phyloP scores from a whole-genome alignment of 2,888 invertebrate species.

The Spodoptera picta region DNA sequence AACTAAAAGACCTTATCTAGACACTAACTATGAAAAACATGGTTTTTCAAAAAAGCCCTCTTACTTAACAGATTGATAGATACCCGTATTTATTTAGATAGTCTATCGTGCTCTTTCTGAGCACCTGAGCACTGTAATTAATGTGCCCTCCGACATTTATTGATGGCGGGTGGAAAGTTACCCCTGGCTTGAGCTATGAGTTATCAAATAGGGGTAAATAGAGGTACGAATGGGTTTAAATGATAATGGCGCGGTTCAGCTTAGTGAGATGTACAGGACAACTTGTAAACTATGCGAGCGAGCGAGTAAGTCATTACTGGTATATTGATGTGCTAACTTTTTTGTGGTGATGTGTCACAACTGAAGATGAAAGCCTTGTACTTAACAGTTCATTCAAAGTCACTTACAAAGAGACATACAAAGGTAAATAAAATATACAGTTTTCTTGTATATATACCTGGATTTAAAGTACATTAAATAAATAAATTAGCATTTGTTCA shows the following conservation, averaged over 20 bases:
- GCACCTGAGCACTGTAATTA: slow-evolving; percentile 69
- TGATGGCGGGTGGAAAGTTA: slow-evolving; percentile 58
- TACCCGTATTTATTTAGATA: slow-evolving; percentile 54
- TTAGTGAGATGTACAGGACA: slow-evolving; percentile 26
- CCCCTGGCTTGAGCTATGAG: slow-evolving; percentile 45
- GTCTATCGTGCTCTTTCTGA: slow-evolving; percentile 46
- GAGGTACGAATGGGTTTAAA: slow-evolving; percentile 47
- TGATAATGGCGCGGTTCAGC: slow-evolving; percentile 43
- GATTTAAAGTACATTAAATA: no score
- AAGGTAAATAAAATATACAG: no score
- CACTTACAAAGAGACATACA: no score
- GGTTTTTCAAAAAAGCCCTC: slow-evolving; percentile 2
- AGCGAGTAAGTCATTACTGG: slow-evolving; percentile 13
- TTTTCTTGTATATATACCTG: no score
- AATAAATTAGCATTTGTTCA: no score
- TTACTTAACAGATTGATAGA: slow-evolving; percentile 40
- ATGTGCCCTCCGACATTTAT: slow-evolving; percentile 65
- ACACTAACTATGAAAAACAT: no score
- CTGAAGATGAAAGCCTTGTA: no score
- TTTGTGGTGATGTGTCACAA: no score
- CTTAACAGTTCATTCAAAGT: no score
- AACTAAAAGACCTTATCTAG: no score
- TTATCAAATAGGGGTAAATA: slow-evolving; percentile 51
- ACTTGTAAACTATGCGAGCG: slow-evolving; percentile 27
- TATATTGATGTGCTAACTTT: background rate